Percentiles rank a stretch among this genome's conserved stretches.
phyloP scores from a whole-genome alignment of 1,140 invertebrate genomes.

The Drosophila takahashii region DNA sequence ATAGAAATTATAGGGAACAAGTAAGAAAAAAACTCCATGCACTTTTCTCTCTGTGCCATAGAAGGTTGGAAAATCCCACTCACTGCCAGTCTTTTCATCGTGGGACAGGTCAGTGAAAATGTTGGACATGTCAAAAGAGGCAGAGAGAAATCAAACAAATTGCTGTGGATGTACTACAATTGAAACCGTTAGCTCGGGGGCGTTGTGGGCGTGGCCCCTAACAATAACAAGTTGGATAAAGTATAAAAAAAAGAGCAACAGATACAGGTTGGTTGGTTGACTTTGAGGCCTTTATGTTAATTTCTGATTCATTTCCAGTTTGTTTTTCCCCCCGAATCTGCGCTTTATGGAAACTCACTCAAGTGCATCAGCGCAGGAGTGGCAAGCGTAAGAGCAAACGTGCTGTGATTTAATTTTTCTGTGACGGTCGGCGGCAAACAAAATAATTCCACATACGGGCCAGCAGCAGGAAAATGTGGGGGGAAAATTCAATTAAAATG shows the following conservation, averaged over 20 bases:
- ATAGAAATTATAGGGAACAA: neutral
- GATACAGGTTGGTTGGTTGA: conserved; percentile 45
- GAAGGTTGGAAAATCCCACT: conserved; percentile 20
- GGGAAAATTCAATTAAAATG: conserved; percentile 78
- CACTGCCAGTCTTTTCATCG: conserved; percentile 17
- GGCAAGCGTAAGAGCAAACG: conserved; percentile 36
- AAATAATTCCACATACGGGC: conserved; percentile 8
- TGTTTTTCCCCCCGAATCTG: conserved; percentile 45
- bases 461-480: conserved; percentile 12
- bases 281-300: conserved; percentile 73
- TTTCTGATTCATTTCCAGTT: conserved; percentile 54
- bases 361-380: conserved; percentile 53
- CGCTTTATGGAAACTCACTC: conserved; percentile 75
- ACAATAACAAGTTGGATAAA: conserved; percentile 34
- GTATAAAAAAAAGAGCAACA: conserved; percentile 14
- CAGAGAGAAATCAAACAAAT: conserved; percentile 59
- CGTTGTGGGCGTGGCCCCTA: conserved; percentile 47
- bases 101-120: conserved; percentile 75
- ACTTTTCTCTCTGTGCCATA: conserved; percentile 5
- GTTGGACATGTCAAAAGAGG: conserved; percentile 46
- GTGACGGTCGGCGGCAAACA: conserved; percentile 32
- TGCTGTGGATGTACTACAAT: conserved; percentile 50
- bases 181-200: conserved; percentile 35
- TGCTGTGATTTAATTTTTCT: conserved; percentile 76
- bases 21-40: neutral